phyloP scores from a whole-genome alignment of 2,888 invertebrate species.

The Schrankia costaestrigalis region DNA sequence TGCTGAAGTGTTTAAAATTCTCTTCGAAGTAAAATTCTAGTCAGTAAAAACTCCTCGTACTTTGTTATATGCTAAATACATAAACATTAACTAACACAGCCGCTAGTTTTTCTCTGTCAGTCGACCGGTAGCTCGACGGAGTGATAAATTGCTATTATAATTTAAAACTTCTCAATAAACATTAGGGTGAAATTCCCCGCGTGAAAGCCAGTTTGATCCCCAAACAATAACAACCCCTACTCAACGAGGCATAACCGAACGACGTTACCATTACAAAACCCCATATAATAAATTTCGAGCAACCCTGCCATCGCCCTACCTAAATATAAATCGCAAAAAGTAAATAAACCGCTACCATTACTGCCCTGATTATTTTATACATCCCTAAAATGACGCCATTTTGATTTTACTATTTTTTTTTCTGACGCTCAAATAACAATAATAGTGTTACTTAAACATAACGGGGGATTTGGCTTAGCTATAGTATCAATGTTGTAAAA shows the following conservation, averaged over 20 bases:
- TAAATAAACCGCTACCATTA: constrained; percentile 76
- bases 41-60: too few species aligned
- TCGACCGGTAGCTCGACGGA: constrained; percentile 10
- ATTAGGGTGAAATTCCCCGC: constrained; percentile 33
- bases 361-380: constrained; percentile 73
- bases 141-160: constrained; percentile 34
- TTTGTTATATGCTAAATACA: too few species aligned
- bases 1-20: too few species aligned
- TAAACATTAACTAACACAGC: constrained; percentile 3
- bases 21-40: too few species aligned
- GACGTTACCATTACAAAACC: constrained; percentile 61
- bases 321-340: constrained; percentile 73
- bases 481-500: constrained; percentile 17
- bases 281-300: constrained; percentile 53
- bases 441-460: constrained; percentile 33
- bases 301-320: constrained; percentile 45
- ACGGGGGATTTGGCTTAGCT: constrained; percentile 25
- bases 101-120: constrained; percentile 11
- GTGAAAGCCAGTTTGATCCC: constrained; percentile 36
- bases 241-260: constrained; percentile 74
- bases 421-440: constrained; percentile 31
- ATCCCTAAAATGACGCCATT: constrained; percentile 68
- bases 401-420: constrained; percentile 50
- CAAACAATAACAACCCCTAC: constrained; percentile 50
- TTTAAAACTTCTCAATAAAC: constrained; percentile 36